A percentile compares a stretch with the other conserved stretches of the same genome.
These are phyloP conservation scores for Drosophila kokeensis DNA, from an alignment of 2,888 invertebrate genomes.

Conservation along the genomic window DNA sequence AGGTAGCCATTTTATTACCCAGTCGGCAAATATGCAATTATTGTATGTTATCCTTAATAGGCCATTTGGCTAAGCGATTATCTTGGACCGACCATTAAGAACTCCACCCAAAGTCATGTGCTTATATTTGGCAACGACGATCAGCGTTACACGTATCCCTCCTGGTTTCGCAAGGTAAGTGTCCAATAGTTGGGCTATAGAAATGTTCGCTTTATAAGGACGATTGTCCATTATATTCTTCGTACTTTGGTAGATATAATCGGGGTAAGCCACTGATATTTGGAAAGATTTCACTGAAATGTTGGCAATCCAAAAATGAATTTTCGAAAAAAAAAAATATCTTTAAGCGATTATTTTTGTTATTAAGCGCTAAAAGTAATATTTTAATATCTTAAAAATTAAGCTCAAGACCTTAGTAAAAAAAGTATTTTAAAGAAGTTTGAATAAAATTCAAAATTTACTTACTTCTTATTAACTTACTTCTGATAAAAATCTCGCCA, in stretches of 20 bases:
- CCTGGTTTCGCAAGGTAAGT: slow-evolving; percentile 88
- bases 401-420: neutral
- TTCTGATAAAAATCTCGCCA: neutral
- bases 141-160: slow-evolving; percentile 88
- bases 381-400: neutral
- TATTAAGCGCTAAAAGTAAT: neutral
- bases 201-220: no score
- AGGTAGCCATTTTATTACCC: slow-evolving; percentile 80
- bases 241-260: neutral
- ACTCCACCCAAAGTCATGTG: slow-evolving; percentile 86
- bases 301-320: neutral
- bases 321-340: neutral
- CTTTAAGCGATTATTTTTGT: neutral
- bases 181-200: neutral
- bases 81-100: slow-evolving; percentile 91
- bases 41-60: slow-evolving; percentile 80
- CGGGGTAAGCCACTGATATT: no score
- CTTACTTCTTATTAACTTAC: no score
- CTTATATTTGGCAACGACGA: slow-evolving; percentile 93
- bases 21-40: neutral
- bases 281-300: neutral
- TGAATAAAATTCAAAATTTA: neutral
- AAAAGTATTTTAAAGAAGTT: neutral
- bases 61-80: slow-evolving; percentile 90
- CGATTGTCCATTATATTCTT: neutral